A percentile compares a stretch with the other conserved stretches of the same genome.
Evolutionary conservation across 2,113 vertebrate genomes (phyloP).

Genomic region (Myxocyprinus asiaticus): DNA sequence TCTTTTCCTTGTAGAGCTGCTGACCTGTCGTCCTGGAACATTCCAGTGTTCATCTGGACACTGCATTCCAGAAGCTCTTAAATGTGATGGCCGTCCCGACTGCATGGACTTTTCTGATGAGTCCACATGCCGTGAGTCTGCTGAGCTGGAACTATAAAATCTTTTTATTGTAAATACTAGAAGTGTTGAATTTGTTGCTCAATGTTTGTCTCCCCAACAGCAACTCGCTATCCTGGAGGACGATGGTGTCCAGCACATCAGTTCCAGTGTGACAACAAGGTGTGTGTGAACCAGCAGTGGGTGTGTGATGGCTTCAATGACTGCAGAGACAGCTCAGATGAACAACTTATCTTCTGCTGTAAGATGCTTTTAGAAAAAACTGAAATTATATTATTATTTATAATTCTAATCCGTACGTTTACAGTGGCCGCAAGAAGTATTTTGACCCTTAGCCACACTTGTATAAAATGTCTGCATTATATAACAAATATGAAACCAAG

Average conservation of each 20-base stretch:
- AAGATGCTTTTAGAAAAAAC: conserved; percentile 64
- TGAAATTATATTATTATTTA: no score
- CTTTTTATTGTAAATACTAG: conserved; percentile 12
- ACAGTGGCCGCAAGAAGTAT: no score
- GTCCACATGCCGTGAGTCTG: conserved; percentile 85
- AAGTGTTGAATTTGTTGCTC: background rate
- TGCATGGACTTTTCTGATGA: conserved; percentile 94
- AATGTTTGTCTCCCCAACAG: conserved; percentile 65
- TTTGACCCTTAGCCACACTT: no score
- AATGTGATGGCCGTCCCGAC: conserved; percentile 90
- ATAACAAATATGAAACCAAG: no score
- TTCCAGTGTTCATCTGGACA: conserved; percentile 94
- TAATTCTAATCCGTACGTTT: no score
- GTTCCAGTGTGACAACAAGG: conserved; percentile 94
- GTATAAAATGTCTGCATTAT: no score
- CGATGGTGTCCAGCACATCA: conserved; percentile 84
- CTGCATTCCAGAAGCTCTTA: conserved; percentile 83
- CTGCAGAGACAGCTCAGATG: conserved; percentile 92
- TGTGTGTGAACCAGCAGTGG: conserved; percentile 88
- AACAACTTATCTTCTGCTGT: conserved; percentile 94
- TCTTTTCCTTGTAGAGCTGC: conserved; percentile 77
- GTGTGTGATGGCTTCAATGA: conserved; percentile 94
- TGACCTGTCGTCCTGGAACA: conserved; percentile 88
- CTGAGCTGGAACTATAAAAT: background rate
- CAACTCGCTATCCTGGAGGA: conserved; percentile 91